phyloP scores from a whole-genome alignment of 2,888 invertebrate species.

The Endomychus coccineus region DNA sequence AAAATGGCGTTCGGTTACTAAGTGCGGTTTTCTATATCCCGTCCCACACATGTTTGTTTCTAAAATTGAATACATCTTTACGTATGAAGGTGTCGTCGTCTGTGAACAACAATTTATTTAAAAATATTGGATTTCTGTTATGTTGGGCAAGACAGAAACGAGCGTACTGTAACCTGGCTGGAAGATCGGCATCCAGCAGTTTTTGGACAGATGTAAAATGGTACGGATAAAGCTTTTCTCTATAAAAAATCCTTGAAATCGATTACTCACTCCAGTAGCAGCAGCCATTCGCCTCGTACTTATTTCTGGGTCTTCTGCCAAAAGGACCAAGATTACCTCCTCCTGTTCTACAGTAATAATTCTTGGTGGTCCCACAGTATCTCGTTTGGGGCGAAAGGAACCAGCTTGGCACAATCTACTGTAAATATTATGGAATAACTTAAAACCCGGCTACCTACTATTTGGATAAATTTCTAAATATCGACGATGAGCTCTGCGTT shows the following conservation, averaged over 20 bases:
- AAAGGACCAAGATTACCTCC: neutral
- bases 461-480: neutral
- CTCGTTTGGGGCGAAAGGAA: neutral
- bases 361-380: neutral
- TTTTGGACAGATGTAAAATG: conserved; percentile 2
- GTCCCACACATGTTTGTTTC: conserved; percentile 1
- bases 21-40: neutral
- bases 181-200: conserved; percentile 2
- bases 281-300: neutral
- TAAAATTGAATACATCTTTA: too few relatives aligned
- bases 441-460: neutral
- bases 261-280: conserved; percentile 1
- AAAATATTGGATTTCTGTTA: neutral
- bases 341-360: conserved; percentile 1
- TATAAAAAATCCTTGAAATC: too few relatives aligned
- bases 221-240: too few relatives aligned
- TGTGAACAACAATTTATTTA: neutral
- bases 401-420: neutral
- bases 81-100: neutral
- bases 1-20: too few relatives aligned
- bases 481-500: neutral
- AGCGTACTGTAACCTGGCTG: conserved; percentile 1
- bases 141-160: neutral
- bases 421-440: neutral
- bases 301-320: conserved; percentile 1